These are phyloP conservation scores for Perccottus glenii DNA, from an alignment of 2,113 vertebrate species.

Conservation along the genomic window DNA sequence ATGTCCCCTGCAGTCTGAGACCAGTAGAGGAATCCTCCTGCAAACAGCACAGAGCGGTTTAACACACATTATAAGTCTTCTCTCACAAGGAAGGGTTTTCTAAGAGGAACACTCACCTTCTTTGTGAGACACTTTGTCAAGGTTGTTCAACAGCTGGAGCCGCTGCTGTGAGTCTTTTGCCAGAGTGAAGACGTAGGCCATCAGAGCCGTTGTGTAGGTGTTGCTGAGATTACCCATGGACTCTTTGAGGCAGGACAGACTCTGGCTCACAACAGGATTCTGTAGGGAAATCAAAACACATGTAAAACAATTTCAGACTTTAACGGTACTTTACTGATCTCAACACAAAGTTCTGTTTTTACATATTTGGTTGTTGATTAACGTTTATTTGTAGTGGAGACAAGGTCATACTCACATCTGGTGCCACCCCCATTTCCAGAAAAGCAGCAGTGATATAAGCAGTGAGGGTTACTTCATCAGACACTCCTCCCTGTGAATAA, in stretches of 20 bases:
- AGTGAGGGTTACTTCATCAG: conserved; percentile 80
- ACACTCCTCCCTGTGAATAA: conserved; percentile 80
- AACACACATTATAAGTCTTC: neutral
- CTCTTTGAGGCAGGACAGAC: conserved; percentile 56
- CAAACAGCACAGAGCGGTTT: conserved; percentile 6
- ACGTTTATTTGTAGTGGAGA: no score
- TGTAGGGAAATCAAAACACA: neutral
- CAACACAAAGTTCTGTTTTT: no score
- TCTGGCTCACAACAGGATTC: neutral
- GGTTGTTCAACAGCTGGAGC: neutral
- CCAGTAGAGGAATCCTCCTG: conserved; percentile 68
- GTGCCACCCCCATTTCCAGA: conserved; percentile 73
- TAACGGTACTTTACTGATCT: no score
- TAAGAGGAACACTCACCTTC: neutral
- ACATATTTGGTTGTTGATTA: no score
- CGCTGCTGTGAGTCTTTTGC: conserved; percentile 59
- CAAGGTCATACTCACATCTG: conserved; percentile 51
- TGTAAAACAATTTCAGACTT: no score
- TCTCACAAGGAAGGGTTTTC: no score
- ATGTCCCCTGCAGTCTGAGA: conserved; percentile 43
- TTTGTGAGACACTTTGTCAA: neutral
- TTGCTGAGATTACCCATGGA: conserved; percentile 45
- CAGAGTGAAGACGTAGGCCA: conserved; percentile 82
- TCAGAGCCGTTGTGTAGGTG: conserved; percentile 77
- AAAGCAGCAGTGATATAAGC: conserved; percentile 79